phyloP scores from a whole-genome alignment of 2,888 invertebrate species.

The Urechis unicinctus region DNA sequence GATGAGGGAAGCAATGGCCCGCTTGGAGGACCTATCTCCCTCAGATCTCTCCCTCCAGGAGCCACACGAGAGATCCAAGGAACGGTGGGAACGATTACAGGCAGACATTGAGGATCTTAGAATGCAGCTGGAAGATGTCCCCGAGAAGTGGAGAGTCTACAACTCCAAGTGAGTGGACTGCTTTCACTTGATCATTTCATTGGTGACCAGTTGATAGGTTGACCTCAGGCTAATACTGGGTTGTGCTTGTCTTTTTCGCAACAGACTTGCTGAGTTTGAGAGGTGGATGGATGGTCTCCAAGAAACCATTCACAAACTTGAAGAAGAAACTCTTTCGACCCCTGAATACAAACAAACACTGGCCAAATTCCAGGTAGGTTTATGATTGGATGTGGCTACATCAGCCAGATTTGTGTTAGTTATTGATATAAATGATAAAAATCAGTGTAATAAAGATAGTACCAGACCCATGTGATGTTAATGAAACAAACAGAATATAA shows the following conservation, averaged over 20 bases:
- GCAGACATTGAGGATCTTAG: constrained; percentile 67
- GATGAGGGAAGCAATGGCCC: constrained; percentile 67
- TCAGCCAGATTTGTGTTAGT: too few species aligned
- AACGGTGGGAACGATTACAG: constrained; percentile 69
- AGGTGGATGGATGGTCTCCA: constrained; percentile 89
- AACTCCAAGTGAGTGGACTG: constrained; percentile 58
- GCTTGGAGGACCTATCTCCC: constrained; percentile 64
- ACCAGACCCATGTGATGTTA: too few species aligned
- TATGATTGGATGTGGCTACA: not conserved
- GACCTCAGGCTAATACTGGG: too few species aligned
- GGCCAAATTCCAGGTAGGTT: constrained; percentile 62
- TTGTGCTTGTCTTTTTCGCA: too few species aligned
- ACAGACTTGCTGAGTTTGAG: too few species aligned
- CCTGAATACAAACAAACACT: constrained; percentile 87
- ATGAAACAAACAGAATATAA: too few species aligned
- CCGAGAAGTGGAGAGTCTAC: constrained; percentile 85
- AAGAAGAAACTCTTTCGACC: constrained; percentile 75
- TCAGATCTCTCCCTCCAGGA: constrained; percentile 63
- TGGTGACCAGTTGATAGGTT: too few species aligned
- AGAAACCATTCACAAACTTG: constrained; percentile 71
- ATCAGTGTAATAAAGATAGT: too few species aligned
- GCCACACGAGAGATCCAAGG: constrained; percentile 63
- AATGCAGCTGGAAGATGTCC: constrained; percentile 73
- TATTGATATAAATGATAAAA: too few species aligned
- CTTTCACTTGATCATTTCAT: not conserved